Conservation (phyloP, 2,113 vertebrate species). For the Argyrosomus japonicus region DNA sequence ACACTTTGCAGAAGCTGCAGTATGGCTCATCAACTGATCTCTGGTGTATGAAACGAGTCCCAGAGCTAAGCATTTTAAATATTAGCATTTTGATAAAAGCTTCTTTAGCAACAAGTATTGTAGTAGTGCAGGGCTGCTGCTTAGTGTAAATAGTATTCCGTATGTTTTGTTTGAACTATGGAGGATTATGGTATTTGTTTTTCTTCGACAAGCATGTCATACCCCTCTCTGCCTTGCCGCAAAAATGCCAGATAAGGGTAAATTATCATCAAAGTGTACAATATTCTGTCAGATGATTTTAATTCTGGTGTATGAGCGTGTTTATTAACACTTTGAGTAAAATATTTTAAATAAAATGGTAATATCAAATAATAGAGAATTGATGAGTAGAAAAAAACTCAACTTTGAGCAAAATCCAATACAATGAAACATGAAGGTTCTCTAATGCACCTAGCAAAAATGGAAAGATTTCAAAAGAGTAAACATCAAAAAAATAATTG, state of each 20-base stretch:
- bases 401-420: neutral
- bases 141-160: neutral
- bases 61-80: constrained; percentile 10
- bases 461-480: neutral
- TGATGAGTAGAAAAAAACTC: neutral
- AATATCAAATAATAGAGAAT: neutral
- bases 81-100: constrained; percentile 9
- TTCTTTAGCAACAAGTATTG: neutral
- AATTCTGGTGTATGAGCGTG: neutral
- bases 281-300: neutral
- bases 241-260: too few species aligned
- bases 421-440: neutral
- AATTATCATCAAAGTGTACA: neutral
- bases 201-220: neutral
- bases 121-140: neutral
- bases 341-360: neutral
- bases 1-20: constrained; percentile 24
- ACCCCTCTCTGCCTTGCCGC: too few species aligned
- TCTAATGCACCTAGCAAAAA: neutral
- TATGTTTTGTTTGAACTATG: too few species aligned
- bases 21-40: constrained; percentile 45
- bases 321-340: neutral
- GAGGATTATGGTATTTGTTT: neutral
- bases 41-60: constrained; percentile 30
- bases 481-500: neutral